A percentile compares a stretch with the other conserved stretches of the same genome.
phyloP scores from a whole-genome alignment of 2,888 invertebrate species.

The Ceratothoa steindachneri region DNA sequence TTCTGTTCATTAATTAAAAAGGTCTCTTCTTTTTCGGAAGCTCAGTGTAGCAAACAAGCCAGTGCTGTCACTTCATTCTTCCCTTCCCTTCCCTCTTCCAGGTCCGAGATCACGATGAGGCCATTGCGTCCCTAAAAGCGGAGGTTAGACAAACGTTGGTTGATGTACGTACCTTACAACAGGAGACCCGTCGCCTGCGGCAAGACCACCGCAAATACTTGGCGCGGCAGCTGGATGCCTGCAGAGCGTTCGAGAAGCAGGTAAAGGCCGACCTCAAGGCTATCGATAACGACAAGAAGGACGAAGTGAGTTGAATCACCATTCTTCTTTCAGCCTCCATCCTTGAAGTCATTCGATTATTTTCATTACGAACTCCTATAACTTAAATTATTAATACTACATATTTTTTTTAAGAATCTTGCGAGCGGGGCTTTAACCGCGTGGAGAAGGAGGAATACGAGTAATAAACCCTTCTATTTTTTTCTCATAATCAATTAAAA shows the following conservation, averaged over 20 bases:
- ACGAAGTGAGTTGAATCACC: constrained; percentile 30
- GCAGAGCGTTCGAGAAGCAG: constrained; percentile 44
- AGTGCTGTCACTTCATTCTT: not conserved
- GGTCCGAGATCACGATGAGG: constrained; percentile 46
- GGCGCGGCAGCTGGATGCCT: constrained; percentile 41
- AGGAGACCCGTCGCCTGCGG: constrained; percentile 39
- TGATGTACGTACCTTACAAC: constrained; percentile 39
- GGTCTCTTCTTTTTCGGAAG: no score
- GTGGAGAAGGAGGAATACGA: no score
- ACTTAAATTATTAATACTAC: no score
- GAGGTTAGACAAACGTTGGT: constrained; percentile 34
- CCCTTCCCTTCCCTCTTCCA: not conserved
- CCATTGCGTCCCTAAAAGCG: constrained; percentile 34
- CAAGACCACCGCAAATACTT: constrained; percentile 46
- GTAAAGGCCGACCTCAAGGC: constrained; percentile 33
- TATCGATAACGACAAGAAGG: constrained; percentile 35
- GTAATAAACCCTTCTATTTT: no score
- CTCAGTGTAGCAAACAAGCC: no score
- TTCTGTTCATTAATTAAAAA: no score
- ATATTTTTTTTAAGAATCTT: no score
- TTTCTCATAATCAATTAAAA: no score
- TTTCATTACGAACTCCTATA: no score
- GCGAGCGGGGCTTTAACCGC: no score
- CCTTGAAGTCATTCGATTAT: no score
- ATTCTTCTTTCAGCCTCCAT: not conserved